phyloP scores from a whole-genome alignment of 2,113 vertebrate genomes.

The Bostrychus sinensis region DNA sequence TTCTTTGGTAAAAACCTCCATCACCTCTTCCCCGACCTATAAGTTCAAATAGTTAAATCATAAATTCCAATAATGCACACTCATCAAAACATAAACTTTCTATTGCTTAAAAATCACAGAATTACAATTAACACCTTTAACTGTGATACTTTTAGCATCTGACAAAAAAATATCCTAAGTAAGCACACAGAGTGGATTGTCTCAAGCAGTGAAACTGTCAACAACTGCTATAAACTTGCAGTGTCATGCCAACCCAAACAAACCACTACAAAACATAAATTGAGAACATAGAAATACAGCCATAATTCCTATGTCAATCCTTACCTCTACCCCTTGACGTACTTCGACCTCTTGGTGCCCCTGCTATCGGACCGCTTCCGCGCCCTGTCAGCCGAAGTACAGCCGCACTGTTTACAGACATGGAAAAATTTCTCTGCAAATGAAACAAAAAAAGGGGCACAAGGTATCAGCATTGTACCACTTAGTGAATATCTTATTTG shows the following conservation, averaged over 20 bases:
- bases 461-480: neutral
- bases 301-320: slow-evolving; percentile 28
- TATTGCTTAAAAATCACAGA: neutral
- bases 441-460: slow-evolving; percentile 22
- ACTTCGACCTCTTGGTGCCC: slow-evolving; percentile 96
- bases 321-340: slow-evolving; percentile 97
- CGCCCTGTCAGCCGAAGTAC: slow-evolving; percentile 92
- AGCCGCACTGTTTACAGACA: slow-evolving; percentile 98
- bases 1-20: slow-evolving; percentile 99
- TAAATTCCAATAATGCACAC: neutral
- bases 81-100: neutral
- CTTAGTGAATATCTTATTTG: neutral
- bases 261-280: neutral
- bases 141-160: too few relatives aligned
- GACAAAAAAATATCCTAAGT: neutral
- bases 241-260: neutral
- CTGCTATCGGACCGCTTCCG: slow-evolving; percentile 89
- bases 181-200: neutral
- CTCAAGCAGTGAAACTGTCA: neutral
- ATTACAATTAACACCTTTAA: too few relatives aligned
- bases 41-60: neutral
- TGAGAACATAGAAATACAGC: neutral
- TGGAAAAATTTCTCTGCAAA: slow-evolving; percentile 97
- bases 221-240: neutral
- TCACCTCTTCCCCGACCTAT: slow-evolving; percentile 96